These are phyloP conservation scores for Chaetorhynchus papuensis DNA, from an alignment of 2,113 vertebrate species.

Conservation along the genomic window DNA sequence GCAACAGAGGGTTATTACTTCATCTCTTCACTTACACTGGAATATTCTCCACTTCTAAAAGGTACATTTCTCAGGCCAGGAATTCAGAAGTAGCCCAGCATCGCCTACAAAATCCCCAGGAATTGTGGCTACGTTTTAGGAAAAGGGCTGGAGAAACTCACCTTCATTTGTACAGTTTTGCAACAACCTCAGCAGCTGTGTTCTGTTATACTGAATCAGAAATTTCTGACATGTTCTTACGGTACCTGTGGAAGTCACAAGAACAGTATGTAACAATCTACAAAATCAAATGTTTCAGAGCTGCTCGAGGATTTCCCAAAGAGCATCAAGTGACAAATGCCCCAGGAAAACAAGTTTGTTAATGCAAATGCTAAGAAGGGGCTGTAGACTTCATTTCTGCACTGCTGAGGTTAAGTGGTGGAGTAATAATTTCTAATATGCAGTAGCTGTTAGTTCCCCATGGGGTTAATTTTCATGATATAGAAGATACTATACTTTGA, in stretches of 20 bases:
- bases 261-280: background rate
- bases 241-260: conserved; percentile 76
- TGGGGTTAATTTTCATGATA: background rate
- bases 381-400: background rate
- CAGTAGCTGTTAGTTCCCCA: background rate
- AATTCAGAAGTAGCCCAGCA: background rate
- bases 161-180: conserved; percentile 83
- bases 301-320: background rate
- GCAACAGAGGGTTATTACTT: background rate
- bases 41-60: background rate
- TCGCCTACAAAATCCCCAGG: background rate
- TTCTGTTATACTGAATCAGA: conserved; percentile 85
- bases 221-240: conserved; percentile 96
- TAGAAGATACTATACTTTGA: background rate
- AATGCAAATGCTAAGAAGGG: background rate
- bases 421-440: background rate
- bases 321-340: background rate
- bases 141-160: conserved; percentile 27
- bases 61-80: background rate
- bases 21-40: background rate
- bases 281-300: background rate
- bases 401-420: background rate
- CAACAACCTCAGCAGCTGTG: conserved; percentile 81
- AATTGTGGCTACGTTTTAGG: accelerated
- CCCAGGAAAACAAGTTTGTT: background rate